Evolutionary conservation across 2,888 invertebrate species (phyloP).

Genomic region (Drosophila subquinaria): DNA sequence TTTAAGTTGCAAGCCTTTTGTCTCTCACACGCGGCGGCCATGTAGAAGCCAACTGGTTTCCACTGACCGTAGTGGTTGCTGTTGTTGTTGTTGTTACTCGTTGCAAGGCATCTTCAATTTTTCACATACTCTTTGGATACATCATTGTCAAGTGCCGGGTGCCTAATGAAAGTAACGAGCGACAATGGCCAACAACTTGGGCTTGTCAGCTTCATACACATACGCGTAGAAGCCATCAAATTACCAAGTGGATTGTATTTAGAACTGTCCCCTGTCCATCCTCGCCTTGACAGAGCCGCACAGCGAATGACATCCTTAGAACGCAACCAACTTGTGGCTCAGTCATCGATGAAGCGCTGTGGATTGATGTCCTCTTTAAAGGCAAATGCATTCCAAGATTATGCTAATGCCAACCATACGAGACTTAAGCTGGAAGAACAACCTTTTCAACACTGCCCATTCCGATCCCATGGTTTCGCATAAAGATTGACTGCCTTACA

Average conservation of each 20-base stretch:
- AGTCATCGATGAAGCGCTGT: slow-evolving; percentile 16
- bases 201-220: slow-evolving; percentile 35
- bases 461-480: not conserved
- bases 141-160: slow-evolving; percentile 79
- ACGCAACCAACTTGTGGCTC: not conserved
- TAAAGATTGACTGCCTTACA: not conserved
- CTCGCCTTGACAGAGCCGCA: slow-evolving; percentile 4
- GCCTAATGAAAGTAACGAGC: slow-evolving; percentile 79
- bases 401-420: slow-evolving; percentile 45
- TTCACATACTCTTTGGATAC: slow-evolving; percentile 80
- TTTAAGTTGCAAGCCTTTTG: slow-evolving; percentile 73
- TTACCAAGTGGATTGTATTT: slow-evolving; percentile 39
- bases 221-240: slow-evolving; percentile 54
- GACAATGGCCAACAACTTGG: slow-evolving; percentile 64
- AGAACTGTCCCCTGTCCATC: slow-evolving; percentile 25
- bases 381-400: slow-evolving; percentile 53
- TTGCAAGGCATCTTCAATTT: slow-evolving; percentile 63
- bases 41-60: slow-evolving; percentile 42
- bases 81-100: slow-evolving; percentile 34
- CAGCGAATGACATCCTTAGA: slow-evolving; percentile 38
- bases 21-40: slow-evolving; percentile 40
- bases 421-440: not conserved
- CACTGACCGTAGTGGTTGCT: slow-evolving; percentile 46
- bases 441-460: not conserved
- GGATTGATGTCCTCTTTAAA: slow-evolving; percentile 57